Percentiles rank a stretch among this genome's conserved stretches.
These are phyloP conservation scores for Sminthurides aquaticus DNA, from an alignment of 2,888 invertebrate genomes.

Conservation along the genomic window DNA sequence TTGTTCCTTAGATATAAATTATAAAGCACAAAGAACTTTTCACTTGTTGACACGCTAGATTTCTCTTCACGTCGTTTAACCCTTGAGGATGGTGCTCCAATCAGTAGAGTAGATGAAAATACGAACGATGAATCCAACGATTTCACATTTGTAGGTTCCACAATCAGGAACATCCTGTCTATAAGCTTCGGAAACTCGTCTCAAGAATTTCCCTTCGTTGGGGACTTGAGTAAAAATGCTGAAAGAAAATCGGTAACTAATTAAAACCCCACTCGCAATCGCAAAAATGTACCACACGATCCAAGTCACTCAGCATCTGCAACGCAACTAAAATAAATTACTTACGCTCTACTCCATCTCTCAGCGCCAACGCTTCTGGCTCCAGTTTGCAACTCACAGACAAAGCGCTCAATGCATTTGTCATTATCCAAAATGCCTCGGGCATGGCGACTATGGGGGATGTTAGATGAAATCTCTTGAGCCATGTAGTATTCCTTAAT, in stretches of 20 bases:
- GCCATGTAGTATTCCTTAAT: not conserved
- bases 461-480: not conserved
- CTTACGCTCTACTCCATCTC: conserved; percentile 18
- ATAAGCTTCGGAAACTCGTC: conserved; percentile 13
- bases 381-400: conserved; percentile 13
- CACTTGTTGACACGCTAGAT: too few relatives aligned
- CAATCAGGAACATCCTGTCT: not conserved
- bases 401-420: conserved; percentile 19
- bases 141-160: conserved; percentile 16
- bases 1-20: too few relatives aligned
- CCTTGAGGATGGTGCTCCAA: conserved; percentile 22
- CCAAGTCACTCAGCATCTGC: not conserved
- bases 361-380: conserved; percentile 17
- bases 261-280: too few relatives aligned
- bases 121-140: conserved; percentile 19
- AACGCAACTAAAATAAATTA: not conserved
- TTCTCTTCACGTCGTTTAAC: too few relatives aligned
- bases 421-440: conserved; percentile 16
- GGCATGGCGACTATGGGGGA: conserved; percentile 11
- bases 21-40: too few relatives aligned
- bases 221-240: conserved; percentile 20
- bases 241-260: not conserved
- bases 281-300: not conserved
- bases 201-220: conserved; percentile 14
- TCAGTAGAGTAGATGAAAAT: conserved; percentile 19